A percentile compares a stretch with the other conserved stretches of the same genome.
These are phyloP conservation scores for Thamnophis sirtalis DNA, from an alignment of 2,113 vertebrate genomes.

Conservation along the genomic window DNA sequence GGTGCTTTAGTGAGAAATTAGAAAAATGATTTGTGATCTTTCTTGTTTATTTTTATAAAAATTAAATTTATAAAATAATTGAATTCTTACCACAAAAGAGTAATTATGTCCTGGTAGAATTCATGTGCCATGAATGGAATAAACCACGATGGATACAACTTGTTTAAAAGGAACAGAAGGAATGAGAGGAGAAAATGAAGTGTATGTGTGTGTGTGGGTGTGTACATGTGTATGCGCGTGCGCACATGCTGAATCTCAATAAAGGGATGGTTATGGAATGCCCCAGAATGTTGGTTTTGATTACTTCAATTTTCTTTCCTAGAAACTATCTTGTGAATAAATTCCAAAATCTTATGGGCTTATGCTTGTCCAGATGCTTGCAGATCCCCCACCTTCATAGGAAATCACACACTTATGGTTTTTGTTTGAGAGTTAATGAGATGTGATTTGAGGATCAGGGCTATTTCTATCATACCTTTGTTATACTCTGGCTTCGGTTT, in stretches of 20 bases:
- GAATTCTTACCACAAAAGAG: too few species aligned
- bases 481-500: background rate
- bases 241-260: background rate
- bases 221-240: too few species aligned
- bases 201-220: too few species aligned
- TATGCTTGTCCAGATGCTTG: background rate
- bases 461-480: background rate
- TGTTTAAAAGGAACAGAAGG: too few species aligned
- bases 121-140: too few species aligned
- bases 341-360: background rate
- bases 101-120: too few species aligned
- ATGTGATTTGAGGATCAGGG: background rate
- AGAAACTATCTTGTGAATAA: background rate
- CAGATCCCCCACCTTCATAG: background rate
- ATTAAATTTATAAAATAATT: too few species aligned
- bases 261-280: background rate
- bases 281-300: background rate
- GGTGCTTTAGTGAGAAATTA: too few species aligned
- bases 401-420: background rate
- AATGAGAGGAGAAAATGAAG: too few species aligned
- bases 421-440: background rate
- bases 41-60: too few species aligned
- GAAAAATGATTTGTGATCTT: too few species aligned
- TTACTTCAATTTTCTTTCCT: background rate
- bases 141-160: too few species aligned